Conservation (phyloP, 2,113 vertebrate genomes). For the Agapornis roseicollis region DNA sequence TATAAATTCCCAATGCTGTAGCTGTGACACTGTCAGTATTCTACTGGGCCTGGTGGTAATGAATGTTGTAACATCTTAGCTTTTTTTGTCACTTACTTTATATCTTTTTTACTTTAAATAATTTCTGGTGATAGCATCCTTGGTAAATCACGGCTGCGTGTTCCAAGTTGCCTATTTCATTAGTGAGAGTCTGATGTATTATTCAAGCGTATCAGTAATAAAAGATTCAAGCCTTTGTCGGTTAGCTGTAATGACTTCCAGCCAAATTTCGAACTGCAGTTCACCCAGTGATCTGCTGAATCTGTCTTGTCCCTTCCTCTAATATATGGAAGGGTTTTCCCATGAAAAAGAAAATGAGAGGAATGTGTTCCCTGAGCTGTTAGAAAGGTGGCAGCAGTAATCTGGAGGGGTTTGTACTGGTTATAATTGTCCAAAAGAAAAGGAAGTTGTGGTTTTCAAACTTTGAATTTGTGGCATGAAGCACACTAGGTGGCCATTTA, state of each 20-base stretch:
- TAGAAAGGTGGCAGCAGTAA: not conserved
- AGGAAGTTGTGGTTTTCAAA: not conserved
- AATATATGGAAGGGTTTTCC: not conserved
- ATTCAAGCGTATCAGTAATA: conserved; percentile 60
- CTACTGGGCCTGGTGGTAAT: not conserved
- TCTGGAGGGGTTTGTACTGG: not conserved
- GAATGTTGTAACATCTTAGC: not conserved
- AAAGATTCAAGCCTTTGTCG: conserved; percentile 51
- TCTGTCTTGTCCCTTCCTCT: not conserved
- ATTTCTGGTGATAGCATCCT: not conserved
- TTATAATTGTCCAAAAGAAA: not conserved
- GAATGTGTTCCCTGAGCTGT: not conserved
- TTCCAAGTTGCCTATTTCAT: conserved; percentile 29
- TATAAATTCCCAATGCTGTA: not conserved
- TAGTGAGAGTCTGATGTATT: conserved; percentile 40
- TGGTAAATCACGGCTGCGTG: conserved; percentile 10
- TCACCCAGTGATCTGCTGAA: not conserved
- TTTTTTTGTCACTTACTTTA: not conserved
- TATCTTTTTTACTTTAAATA: conserved; percentile 33
- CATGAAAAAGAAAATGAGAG: not conserved
- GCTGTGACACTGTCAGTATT: not conserved
- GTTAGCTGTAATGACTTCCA: not conserved
- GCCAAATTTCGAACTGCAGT: not conserved
- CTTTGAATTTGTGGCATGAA: not conserved
- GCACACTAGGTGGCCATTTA: not conserved